Conservation (phyloP, 64 coral and sea anemone genomes). For the Actinia equina region DNA sequence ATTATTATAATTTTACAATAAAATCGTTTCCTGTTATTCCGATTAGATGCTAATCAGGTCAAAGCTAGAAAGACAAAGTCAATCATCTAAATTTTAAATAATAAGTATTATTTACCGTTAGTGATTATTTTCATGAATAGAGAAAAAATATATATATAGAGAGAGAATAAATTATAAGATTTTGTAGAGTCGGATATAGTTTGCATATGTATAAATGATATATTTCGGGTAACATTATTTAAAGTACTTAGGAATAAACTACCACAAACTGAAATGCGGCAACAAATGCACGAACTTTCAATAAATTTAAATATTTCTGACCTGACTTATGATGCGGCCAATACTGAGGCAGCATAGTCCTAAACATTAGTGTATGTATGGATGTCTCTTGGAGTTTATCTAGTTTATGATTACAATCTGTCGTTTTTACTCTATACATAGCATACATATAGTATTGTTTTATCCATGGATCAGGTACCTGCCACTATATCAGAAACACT, state of each 20-base stretch:
- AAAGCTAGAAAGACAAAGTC: neutral
- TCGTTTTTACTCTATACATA: neutral
- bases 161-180: no score
- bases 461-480: neutral
- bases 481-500: neutral
- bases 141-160: no score
- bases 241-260: neutral
- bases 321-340: neutral
- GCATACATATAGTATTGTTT: neutral
- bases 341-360: neutral
- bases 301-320: no score
- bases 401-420: neutral
- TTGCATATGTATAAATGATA: constrained; percentile 3
- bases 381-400: neutral
- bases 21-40: neutral
- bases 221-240: neutral
- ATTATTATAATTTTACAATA: neutral
- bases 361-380: neutral
- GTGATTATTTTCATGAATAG: neutral
- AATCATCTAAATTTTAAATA: neutral
- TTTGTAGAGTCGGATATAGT: neutral
- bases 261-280: neutral
- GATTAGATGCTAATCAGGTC: constrained; percentile 25
- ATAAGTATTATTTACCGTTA: neutral
- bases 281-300: neutral